phyloP scores from a whole-genome alignment of 2,888 invertebrate species.

The Prionchulus punctatus region DNA sequence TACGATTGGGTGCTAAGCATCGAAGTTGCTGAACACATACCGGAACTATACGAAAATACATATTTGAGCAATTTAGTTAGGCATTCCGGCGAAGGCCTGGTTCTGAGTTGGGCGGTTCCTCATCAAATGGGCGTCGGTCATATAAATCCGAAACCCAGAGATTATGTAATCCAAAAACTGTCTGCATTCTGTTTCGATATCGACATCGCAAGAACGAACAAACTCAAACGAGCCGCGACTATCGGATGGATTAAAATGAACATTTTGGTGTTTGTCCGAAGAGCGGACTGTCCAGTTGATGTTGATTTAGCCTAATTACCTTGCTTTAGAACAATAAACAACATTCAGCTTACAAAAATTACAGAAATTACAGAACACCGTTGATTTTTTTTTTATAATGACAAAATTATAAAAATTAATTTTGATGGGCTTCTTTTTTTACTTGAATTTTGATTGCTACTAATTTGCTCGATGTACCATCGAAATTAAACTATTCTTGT shows the following conservation, averaged over 20 bases:
- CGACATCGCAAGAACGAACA: neutral
- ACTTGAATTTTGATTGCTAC: too few species aligned
- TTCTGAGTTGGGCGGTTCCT: conserved; percentile 13
- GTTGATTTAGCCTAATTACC: neutral
- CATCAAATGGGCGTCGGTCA: conserved; percentile 10
- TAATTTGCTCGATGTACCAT: too few species aligned
- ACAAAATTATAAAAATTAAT: too few species aligned
- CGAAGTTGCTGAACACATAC: conserved; percentile 15
- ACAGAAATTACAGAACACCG: too few species aligned
- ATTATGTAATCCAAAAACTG: neutral
- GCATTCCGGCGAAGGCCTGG: conserved; percentile 11
- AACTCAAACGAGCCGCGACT: neutral
- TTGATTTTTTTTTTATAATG: too few species aligned
- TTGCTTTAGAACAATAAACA: too few species aligned
- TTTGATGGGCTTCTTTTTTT: too few species aligned
- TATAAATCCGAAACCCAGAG: neutral
- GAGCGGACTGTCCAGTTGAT: neutral
- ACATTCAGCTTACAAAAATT: too few species aligned
- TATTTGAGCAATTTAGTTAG: conserved; percentile 12
- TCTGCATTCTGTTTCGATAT: neutral
- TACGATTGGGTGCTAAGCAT: conserved; percentile 14
- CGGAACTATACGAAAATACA: conserved; percentile 8
- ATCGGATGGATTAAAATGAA: neutral
- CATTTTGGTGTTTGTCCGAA: neutral
- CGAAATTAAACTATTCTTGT: too few species aligned